Conservation (phyloP, 2,113 vertebrate species). For the Ageneiosus marmoratus region DNA sequence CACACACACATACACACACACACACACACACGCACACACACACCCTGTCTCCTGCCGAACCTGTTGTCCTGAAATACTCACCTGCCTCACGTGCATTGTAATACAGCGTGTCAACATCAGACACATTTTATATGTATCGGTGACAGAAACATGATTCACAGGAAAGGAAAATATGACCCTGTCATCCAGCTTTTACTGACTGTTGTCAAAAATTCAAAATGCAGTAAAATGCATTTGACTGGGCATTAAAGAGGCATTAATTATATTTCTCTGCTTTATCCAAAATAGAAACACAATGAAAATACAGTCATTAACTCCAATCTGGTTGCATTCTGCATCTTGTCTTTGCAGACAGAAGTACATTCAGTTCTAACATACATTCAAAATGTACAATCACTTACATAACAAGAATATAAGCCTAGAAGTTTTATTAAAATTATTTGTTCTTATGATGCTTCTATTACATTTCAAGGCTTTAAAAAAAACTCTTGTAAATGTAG, state of each 20-base stretch:
- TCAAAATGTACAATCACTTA: neutral
- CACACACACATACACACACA: slow-evolving; percentile 31
- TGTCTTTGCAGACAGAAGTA: neutral
- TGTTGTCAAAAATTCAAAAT: neutral
- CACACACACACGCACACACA: slow-evolving; percentile 41
- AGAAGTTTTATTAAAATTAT: neutral
- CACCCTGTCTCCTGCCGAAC: slow-evolving; percentile 29
- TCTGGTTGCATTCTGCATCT: neutral
- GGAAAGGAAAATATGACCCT: neutral
- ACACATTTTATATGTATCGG: neutral
- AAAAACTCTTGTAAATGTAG: neutral
- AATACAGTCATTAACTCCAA: neutral
- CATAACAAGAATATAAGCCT: neutral
- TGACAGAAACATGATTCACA: neutral
- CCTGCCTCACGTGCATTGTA: neutral
- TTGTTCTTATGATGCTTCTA: neutral
- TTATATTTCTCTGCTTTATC: neutral
- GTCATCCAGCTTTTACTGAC: neutral
- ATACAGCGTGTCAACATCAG: neutral
- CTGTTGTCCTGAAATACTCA: slow-evolving; percentile 31
- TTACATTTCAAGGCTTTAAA: neutral
- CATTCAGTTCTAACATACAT: neutral
- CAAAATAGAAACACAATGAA: neutral
- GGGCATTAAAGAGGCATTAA: neutral
- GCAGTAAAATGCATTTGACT: neutral